Base-by-base conservation (phyloP, 2,113 vertebrate species). In the Hoplias malabaricus region DNA sequence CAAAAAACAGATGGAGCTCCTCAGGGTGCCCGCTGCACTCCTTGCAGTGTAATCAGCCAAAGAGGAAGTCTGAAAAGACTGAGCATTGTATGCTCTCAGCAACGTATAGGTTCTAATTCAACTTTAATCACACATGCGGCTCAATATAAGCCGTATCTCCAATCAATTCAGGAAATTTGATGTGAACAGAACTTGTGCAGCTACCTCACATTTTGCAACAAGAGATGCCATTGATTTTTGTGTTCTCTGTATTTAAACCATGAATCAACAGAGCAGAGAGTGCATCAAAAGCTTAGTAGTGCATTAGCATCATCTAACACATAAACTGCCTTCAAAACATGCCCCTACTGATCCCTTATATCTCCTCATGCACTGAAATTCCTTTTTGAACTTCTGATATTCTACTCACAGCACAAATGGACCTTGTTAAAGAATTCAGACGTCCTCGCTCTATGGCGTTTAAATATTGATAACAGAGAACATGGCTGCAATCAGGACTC, bases 251-350 rank as follows among this genome's bases (percentile, higher is more conserved):
- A 66, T 73, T n/a, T 75, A 73, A 43, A 62, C 29, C 14, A 53
- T 54, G 68, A 62, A 53, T 81, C 78, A 82, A 80, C 70, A 84
- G 76, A 79, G 66, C 69, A 77, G 38, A 79, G 16, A n/a, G 61
- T 76, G 57, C 43, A 80, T 75, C 42, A 69, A 82, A 80, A 42
- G 42, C 59, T 72, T 77, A 33, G 59, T 38, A 48, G 42, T 33
- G 13, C 29, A 78, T 82, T 78, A 61, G 76, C 42, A 65, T 73
- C 50, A 70, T 65, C 29, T 62, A 57, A 66, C 43, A 73, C 50
- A 59, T 70, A 77, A 68, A 36, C 13, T 1, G 54, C 29, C 82
- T 57, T 59, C 27, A 50, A 76, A 73, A 74, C 36, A 65, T 34
- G 29, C 5, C n/a, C 13, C 75, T 53, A n/a, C 19, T 53, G 29